Conservation (phyloP, 2,113 vertebrate species). For the Sphaerodactylus townsendi region DNA sequence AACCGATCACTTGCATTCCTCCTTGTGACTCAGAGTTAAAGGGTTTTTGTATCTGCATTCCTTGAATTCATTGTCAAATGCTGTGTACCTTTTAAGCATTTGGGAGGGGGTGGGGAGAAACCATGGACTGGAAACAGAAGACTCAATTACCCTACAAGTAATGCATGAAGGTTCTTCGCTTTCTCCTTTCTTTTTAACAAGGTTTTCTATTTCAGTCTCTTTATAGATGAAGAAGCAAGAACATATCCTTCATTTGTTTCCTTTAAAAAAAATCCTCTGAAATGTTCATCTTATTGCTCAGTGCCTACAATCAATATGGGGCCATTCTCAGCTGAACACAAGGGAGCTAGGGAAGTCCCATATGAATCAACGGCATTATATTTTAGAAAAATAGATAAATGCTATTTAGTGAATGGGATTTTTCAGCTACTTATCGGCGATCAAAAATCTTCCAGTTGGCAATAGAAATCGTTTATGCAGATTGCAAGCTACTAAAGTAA, state of each 20-base stretch:
- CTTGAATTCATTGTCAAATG: constrained; percentile 2
- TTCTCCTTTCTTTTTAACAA: constrained; percentile 8
- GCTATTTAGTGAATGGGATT: not conserved
- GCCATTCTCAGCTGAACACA: not conserved
- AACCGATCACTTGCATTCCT: not conserved
- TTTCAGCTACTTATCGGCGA: not conserved
- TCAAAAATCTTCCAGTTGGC: not conserved
- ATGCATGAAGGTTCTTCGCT: not conserved
- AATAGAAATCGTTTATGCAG: not conserved
- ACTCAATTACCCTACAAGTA: constrained; percentile 19
- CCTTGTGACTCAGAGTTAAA: constrained; percentile 9
- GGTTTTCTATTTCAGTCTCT: constrained; percentile 10
- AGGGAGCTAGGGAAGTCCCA: not conserved
- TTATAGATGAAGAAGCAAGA: not conserved
- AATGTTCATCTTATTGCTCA: not conserved
- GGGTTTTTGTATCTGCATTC: constrained; percentile 7
- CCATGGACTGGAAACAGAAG: constrained; percentile 21
- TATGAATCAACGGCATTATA: not conserved
- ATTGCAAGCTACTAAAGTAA: not conserved
- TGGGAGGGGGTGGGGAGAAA: constrained; percentile 3
- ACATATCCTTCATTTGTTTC: not conserved
- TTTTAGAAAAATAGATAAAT: not conserved
- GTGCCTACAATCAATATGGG: not conserved
- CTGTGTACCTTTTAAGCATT: constrained; percentile 13
- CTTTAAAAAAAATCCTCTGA: not conserved